Evolutionary conservation across 2,797 vertebrate genomes (phyloP).

Genomic region (Falco cherrug): DNA sequence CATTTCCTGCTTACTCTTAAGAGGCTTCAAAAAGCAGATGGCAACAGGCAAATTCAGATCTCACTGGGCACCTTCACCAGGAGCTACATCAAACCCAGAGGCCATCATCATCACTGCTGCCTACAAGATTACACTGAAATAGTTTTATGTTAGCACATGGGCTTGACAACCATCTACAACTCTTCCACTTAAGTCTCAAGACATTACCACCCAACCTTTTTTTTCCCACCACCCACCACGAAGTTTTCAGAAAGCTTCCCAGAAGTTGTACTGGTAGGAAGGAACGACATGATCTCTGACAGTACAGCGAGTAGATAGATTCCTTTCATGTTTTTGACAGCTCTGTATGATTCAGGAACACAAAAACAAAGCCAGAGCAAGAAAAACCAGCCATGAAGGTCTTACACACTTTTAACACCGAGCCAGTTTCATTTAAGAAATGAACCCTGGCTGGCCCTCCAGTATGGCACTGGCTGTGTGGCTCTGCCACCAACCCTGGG

Average conservation of each 20-base stretch:
- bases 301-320: not conserved
- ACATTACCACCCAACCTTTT: not conserved
- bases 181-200: not conserved
- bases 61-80: not conserved
- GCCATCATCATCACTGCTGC: not conserved
- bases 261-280: not conserved
- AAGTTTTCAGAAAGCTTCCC: not conserved
- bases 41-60: not conserved
- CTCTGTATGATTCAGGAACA: not conserved
- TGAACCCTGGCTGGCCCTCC: not conserved
- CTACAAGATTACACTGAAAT: not conserved
- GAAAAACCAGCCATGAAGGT: not conserved
- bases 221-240: no score
- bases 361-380: not conserved
- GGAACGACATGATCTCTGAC: not conserved
- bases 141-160: not conserved
- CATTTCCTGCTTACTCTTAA: not conserved
- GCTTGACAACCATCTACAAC: not conserved
- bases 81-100: not conserved
- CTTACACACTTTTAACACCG: not conserved
- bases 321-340: not conserved
- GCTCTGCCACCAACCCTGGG: not conserved
- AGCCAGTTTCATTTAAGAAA: not conserved
- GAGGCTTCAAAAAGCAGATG: not conserved
- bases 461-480: not conserved